Evolutionary conservation across 1,140 invertebrate species (phyloP).

Genomic region (Drosophila ohnishii): DNA sequence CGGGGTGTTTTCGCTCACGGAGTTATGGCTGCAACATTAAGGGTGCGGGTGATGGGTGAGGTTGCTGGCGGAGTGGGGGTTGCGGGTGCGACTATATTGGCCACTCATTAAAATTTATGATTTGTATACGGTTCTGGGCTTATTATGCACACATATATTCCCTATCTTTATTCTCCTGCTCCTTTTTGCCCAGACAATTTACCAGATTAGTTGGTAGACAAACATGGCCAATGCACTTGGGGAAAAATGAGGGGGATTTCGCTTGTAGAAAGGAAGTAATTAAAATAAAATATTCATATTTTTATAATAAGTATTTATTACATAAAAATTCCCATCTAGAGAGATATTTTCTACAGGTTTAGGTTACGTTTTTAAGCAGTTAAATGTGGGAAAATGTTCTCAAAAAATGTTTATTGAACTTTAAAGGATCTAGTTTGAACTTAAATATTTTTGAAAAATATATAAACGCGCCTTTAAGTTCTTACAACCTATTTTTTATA

Average conservation of each 20-base stretch:
- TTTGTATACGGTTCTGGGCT: conserved; percentile 71
- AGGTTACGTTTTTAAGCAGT: background rate
- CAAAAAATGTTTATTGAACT: background rate
- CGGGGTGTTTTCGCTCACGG: conserved; percentile 31
- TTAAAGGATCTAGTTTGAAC: background rate
- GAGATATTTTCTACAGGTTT: background rate
- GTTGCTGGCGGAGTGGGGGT: background rate
- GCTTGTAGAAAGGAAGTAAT: too few relatives aligned
- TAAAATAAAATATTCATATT: background rate
- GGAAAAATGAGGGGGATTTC: background rate
- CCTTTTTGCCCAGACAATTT: conserved; percentile 69
- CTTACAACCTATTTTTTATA: fast-evolving
- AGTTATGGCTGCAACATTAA: conserved; percentile 19
- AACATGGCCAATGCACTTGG: conserved; percentile 29
- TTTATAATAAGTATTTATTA: background rate
- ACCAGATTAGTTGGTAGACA: conserved; percentile 75
- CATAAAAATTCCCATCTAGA: too few relatives aligned
- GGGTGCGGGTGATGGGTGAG: conserved; percentile 5
- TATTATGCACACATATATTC: conserved; percentile 65
- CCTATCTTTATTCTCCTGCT: conserved; percentile 17
- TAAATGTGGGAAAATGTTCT: background rate
- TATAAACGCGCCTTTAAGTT: too few relatives aligned
- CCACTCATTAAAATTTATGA: conserved; percentile 80
- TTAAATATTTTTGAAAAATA: background rate
- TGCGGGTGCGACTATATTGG: conserved; percentile 22